Percentiles rank a stretch among this genome's conserved stretches.
Conservation (phyloP, 2,113 vertebrate species). For the Poecile atricapillus region DNA sequence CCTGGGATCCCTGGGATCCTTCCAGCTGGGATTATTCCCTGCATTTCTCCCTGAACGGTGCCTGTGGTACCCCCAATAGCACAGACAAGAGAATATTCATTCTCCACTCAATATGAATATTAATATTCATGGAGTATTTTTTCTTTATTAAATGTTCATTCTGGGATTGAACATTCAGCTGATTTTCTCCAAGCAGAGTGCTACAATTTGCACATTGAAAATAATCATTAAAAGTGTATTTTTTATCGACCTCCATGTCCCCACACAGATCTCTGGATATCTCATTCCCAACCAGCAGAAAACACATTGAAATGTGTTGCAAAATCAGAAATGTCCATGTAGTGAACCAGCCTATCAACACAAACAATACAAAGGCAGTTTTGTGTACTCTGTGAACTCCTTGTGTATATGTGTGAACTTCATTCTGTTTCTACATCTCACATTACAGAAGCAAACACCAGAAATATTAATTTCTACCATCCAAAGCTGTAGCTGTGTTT, state of each 20-base stretch:
- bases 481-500: neutral
- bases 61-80: fast-evolving
- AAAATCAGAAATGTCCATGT: too few species aligned
- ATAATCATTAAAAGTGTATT: neutral
- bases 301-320: too few species aligned
- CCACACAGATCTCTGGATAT: neutral
- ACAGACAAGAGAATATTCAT: too few species aligned
- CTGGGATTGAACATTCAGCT: neutral
- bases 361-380: too few species aligned
- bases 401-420: too few species aligned
- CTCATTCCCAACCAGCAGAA: too few species aligned
- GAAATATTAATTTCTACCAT: neutral
- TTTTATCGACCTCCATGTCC: neutral
- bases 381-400: neutral
- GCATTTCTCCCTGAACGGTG: neutral
- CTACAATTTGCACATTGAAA: neutral
- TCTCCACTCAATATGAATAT: too few species aligned
- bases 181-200: neutral
- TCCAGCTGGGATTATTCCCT: neutral
- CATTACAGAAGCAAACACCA: fast-evolving
- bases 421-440: neutral
- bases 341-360: too few species aligned
- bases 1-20: neutral
- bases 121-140: neutral
- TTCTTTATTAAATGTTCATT: neutral